Base-by-base conservation (phyloP, 2,113 vertebrate species). In the Coreoperca whiteheadi region DNA sequence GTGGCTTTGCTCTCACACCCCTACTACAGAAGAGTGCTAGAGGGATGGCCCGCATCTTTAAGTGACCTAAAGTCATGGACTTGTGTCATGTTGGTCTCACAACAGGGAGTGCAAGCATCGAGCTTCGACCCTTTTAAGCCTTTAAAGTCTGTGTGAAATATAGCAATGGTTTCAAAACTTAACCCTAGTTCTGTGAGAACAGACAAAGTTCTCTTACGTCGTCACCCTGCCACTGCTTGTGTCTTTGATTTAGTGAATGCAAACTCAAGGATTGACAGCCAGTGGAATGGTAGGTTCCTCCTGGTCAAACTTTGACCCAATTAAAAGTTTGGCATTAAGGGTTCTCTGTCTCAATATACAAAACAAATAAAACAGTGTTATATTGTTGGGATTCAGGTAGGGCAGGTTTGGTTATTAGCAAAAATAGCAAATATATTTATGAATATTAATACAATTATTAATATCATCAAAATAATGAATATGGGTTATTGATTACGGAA, bases 21-120 rank as follows among this genome's bases (percentile, higher is more conserved):
- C 14, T 30, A 9, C 18, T 37, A 30, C 10, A 48, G 51, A 51
- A 41, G 51, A 30, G 15, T 72, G 32, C 20, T 66, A 20, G 56
- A 61, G 39, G 18, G 1, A 57, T 72, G 53, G 41, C 60, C 74
- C 12, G 8, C 51, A 41, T 74, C 70, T 67, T 69, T 20, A 43
- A 46, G 32, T 18, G 64, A 32, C 48, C 56, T 18, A 28, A n/a
- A 69, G 70, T 53, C 48, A 69, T n/a, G 46, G 28, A 30, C 30
- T 68, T 79, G 51, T 41, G 74, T 68, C 50, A 53, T 39, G 25
- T 53, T 61, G 34, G 25, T 68, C 34, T 53, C 12, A 32, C 18
- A 71, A 71, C 15, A 59, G 30, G 32, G 25, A 41, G 15, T 7
- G 18, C 23, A 54, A 53, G 16, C 28, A 59, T 28, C 23, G 3